Percentiles rank a stretch among this genome's conserved stretches.
phyloP scores from a whole-genome alignment of 2,113 vertebrate species.

The Anoura caudifer region DNA sequence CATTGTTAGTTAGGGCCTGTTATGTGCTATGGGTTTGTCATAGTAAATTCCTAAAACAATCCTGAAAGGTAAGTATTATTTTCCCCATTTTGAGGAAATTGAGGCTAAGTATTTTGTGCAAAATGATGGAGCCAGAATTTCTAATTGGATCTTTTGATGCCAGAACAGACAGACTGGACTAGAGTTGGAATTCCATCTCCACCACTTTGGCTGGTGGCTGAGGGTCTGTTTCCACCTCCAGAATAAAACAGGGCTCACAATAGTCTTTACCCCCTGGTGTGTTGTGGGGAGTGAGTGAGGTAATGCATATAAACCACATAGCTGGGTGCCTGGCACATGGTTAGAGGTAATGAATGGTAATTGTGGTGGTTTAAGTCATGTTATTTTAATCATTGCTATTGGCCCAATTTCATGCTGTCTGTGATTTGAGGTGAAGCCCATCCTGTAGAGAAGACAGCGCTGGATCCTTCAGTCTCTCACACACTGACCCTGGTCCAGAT shows the following conservation, averaged over 20 bases:
- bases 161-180: neutral
- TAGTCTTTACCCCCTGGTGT: neutral
- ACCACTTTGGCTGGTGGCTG: neutral
- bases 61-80: constrained; percentile 10
- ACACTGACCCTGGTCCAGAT: neutral
- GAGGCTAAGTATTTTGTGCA: neutral
- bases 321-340: neutral
- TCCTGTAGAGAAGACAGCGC: neutral
- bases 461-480: neutral
- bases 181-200: neutral
- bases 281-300: neutral
- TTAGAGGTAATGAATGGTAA: neutral
- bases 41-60: constrained; percentile 23
- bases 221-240: constrained; percentile 1
- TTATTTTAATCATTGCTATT: constrained; percentile 18
- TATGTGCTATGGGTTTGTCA: neutral
- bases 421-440: neutral
- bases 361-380: neutral
- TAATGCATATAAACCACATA: neutral
- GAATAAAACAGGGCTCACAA: neutral
- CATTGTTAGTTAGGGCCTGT: neutral
- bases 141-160: neutral
- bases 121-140: neutral
- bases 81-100: constrained; percentile 25
- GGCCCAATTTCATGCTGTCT: neutral